Evolutionary conservation across 2,888 invertebrate genomes (phyloP), one percentile per base, ranked within the genome.

Genomic region (Dinocampus coccinellae): DNA sequence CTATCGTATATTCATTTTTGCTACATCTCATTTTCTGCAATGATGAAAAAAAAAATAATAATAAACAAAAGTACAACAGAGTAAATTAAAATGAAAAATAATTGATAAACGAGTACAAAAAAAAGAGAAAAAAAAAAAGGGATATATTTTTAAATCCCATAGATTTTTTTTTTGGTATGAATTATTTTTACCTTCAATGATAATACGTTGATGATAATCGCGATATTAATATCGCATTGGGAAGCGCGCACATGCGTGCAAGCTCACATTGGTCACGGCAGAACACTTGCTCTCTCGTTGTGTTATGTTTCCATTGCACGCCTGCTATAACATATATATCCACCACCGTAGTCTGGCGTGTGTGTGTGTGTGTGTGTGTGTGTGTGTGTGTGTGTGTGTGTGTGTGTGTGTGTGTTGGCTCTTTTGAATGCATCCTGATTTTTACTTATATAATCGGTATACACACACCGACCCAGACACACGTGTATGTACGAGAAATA

Each of bases 171-270:
- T n/a, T n/a, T n/a, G n/a, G n/a, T 39, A 6, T 3, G 13, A n/a
- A 39, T 39, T 39, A 39, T 39, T n/a, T 39, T 13, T 39, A 79
- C 79, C 79, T 69, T 63, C 58, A 72, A 77, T 80, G 83, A 85
- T 86, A 87, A 87, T 87, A 85, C 85, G 86, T 85, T 85, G 86
- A 87, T 86, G 86, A 86, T 87, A 87, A 87, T 87, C 86, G 87
- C 80, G 86, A 87, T 86, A 87, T 87, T 87, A 87, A 87, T 87
- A 87, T 87, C 87, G 82, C 86, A 87, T 87, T 86, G 86, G 85
- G 85, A 85, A 86, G 83, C 81, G 86, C 87, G 85, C 87, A 87
- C 87, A 87, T 87, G 86, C 86, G 87, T 87, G 86, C 86, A 85
- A 83, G 80, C 80, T 79, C 76, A 77, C 82, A 87, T 87, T 87